Base-by-base conservation (phyloP, 1,140 invertebrate genomes). In the Apis laboriosa region DNA sequence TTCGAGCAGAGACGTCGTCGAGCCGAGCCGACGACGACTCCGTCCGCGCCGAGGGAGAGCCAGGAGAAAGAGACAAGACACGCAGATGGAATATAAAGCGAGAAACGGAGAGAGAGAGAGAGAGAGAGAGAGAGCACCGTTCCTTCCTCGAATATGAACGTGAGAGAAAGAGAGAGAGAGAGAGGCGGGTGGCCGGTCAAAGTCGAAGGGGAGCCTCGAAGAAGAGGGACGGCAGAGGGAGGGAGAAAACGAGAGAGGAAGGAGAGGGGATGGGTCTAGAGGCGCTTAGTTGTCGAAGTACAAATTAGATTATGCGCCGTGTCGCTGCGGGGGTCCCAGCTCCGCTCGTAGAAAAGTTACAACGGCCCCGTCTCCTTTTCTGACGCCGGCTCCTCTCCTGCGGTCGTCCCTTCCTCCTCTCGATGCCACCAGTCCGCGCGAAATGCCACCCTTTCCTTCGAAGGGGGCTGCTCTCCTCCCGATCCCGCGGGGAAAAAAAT, bases 261-360 rank as follows among this genome's bases (percentile, higher is more conserved):
- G 61, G 72, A 76, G 19, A 55, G 63, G 66, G 77, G 66, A 72
- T 63, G 81, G 67, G 76, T 63, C 81, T 74, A 83, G 89, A 83
- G 77, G 87, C 87, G 89, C 83, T 90, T 89, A 90, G 88, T 89
- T 86, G 88, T 71, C 90, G 68, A 92, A 92, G 85, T 92, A 92
- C 91, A 92, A 91, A 92, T 92, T 91, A 92, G 90, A 92, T 92
- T 92, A 92, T 90, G 87, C 91, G 84, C 73, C 88, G 88, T 89
- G 89, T 90, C 90, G 88, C 91, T 87, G 85, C 89, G 87, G 90
- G 91, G 90, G 83, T 88, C 80, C 85, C 75, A 58, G 61, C 64
- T 64, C 75, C 80, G 86, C 85, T 88, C 90, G 78, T 89, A 83
- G 91, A 92, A 92, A 92, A 91, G 90, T 91, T 91, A 88, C 82